phyloP scores from a whole-genome alignment of 2,888 invertebrate genomes.

The Perizoma affinitatum region DNA sequence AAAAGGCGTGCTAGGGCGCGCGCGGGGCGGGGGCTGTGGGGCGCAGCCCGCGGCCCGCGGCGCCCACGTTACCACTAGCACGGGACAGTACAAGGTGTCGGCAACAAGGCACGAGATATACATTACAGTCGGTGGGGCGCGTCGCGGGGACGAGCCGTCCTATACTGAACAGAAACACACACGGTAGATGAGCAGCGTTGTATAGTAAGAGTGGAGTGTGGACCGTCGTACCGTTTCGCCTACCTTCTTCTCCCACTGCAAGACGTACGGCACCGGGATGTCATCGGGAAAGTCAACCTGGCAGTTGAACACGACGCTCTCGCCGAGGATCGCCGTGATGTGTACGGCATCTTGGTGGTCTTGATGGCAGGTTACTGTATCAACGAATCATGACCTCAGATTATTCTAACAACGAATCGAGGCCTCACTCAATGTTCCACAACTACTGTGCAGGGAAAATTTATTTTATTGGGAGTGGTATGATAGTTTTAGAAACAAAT shows the following conservation, averaged over 20 bases:
- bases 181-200: constrained; percentile 83
- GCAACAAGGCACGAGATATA: constrained; percentile 70
- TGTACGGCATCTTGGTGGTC: constrained; percentile 97
- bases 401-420: no score
- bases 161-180: constrained; percentile 85
- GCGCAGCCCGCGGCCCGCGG: constrained; percentile 68
- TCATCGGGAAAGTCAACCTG: constrained; percentile 98
- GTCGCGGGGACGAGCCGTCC: constrained; percentile 79
- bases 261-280: constrained; percentile 97
- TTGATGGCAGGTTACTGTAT: constrained; percentile 89
- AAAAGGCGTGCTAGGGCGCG: constrained; percentile 70
- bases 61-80: constrained; percentile 73
- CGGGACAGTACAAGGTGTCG: constrained; percentile 71
- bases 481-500: no score
- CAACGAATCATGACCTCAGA: constrained; percentile 9
- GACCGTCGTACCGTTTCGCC: constrained; percentile 96
- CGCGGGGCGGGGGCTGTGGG: constrained; percentile 69
- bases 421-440: constrained; percentile 4
- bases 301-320: constrained; percentile 98
- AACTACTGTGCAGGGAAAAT: neutral
- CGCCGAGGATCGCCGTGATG: constrained; percentile 98
- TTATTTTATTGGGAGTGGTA: no score
- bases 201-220: constrained; percentile 83
- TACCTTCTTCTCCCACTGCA: constrained; percentile 99
- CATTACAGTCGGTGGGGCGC: constrained; percentile 79